phyloP scores from a whole-genome alignment of 2,113 vertebrate genomes.

The Penelope pileata region DNA sequence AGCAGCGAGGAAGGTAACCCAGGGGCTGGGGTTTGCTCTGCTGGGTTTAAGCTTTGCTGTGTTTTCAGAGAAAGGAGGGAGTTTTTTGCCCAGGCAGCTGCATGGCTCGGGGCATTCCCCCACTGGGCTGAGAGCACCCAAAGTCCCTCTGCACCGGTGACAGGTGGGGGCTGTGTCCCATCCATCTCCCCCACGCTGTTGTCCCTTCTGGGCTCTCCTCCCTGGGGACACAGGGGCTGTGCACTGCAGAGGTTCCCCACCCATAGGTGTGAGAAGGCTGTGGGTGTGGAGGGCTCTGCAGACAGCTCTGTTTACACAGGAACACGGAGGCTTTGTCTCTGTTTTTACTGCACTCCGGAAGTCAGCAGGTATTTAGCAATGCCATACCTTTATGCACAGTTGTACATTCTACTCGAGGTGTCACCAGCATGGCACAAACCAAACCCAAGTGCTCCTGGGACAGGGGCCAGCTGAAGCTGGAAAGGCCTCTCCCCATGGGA shows the following conservation, averaged over 20 bases:
- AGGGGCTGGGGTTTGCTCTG: background rate
- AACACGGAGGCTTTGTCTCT: background rate
- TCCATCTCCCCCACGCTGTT: too few relatives aligned
- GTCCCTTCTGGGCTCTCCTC: background rate
- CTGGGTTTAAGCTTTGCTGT: background rate
- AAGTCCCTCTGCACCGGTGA: background rate
- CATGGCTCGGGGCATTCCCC: too few relatives aligned
- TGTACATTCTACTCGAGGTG: background rate
- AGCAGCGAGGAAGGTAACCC: background rate
- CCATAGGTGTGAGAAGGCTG: too few relatives aligned
- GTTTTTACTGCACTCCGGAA: background rate
- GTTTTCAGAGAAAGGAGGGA: background rate
- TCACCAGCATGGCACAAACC: background rate
- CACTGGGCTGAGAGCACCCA: background rate
- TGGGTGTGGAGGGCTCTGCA: background rate
- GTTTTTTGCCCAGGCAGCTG: too few relatives aligned
- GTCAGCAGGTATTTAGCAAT: background rate
- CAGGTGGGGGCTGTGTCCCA: background rate
- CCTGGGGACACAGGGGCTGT: too few relatives aligned
- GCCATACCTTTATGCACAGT: too few relatives aligned
- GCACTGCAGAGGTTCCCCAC: background rate
- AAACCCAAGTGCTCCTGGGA: background rate
- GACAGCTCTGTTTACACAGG: too few relatives aligned
- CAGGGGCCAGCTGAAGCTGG: fast-evolving
- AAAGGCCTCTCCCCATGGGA: background rate